These are phyloP conservation scores for Falco columbarius DNA, from an alignment of 2,797 vertebrate species.

Conservation along the genomic window DNA sequence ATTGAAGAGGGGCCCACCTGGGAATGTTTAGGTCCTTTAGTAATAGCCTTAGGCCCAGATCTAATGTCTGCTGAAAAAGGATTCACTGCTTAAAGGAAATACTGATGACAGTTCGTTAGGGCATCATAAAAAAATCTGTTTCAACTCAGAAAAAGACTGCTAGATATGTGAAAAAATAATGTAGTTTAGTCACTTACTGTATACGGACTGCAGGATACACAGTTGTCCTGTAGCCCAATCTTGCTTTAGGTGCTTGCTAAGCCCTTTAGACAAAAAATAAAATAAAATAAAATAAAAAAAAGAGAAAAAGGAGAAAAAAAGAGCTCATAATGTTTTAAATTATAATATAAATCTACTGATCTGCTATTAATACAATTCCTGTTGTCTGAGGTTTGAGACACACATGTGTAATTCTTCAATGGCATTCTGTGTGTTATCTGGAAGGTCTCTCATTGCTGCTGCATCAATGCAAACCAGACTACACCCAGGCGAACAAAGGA, in stretches of 20 bases:
- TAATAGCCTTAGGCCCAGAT: slow-evolving; percentile 75
- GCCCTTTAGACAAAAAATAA: not conserved
- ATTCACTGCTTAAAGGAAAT: slow-evolving; percentile 78
- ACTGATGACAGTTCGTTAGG: slow-evolving; percentile 68
- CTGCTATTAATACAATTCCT: slow-evolving; percentile 76
- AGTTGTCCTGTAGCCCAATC: slow-evolving; percentile 22
- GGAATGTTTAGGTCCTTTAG: slow-evolving; percentile 78
- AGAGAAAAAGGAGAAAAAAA: not conserved
- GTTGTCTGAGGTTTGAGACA: slow-evolving; percentile 70
- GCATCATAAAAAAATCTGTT: slow-evolving; percentile 53
- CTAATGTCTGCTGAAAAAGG: slow-evolving; percentile 73
- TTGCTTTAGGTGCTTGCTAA: slow-evolving; percentile 23
- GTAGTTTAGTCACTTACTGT: slow-evolving; percentile 58
- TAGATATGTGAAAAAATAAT: slow-evolving; percentile 75
- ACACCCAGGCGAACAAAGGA: slow-evolving; percentile 89
- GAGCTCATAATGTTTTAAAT: slow-evolving; percentile 50
- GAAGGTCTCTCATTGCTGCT: slow-evolving; percentile 83
- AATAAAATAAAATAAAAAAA: not conserved
- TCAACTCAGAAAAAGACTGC: slow-evolving; percentile 62
- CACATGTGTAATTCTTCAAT: slow-evolving; percentile 75
- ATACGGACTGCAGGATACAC: slow-evolving; percentile 25
- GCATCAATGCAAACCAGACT: slow-evolving; percentile 98
- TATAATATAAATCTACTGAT: slow-evolving; percentile 62
- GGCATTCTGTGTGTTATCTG: slow-evolving; percentile 78
- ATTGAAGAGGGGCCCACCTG: slow-evolving; percentile 73